Evolutionary conservation across 2,888 invertebrate genomes (phyloP).

Genomic region (Ditylenchus weischeri): DNA sequence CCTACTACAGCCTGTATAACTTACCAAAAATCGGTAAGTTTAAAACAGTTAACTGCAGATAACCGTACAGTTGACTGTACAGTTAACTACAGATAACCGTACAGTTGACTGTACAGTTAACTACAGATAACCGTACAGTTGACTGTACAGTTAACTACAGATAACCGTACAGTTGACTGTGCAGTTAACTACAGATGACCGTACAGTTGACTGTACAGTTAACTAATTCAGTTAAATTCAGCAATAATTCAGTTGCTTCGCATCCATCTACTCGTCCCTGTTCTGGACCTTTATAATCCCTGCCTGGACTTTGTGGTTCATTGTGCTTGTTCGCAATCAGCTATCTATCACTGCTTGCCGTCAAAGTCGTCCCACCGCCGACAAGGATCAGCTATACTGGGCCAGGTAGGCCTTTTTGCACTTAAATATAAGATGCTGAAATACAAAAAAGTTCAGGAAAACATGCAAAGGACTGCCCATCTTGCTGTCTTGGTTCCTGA

Average conservation of each 20-base stretch:
- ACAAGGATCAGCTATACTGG: conserved; percentile 27
- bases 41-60: too few relatives aligned
- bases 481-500: conserved; percentile 23
- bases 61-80: too few relatives aligned
- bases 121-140: too few relatives aligned
- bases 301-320: conserved; percentile 24
- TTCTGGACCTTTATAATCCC: conserved; percentile 30
- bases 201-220: too few relatives aligned
- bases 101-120: too few relatives aligned
- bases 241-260: conserved; percentile 26
- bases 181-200: too few relatives aligned
- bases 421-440: background rate
- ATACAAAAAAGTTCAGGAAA: conserved; percentile 13
- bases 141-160: too few relatives aligned
- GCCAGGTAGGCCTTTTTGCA: conserved; percentile 11
- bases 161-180: too few relatives aligned
- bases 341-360: conserved; percentile 26
- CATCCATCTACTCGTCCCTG: conserved; percentile 19
- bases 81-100: too few relatives aligned
- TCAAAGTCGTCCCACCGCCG: conserved; percentile 17
- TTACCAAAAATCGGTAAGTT: too few relatives aligned
- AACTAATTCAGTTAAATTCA: too few relatives aligned
- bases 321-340: conserved; percentile 23
- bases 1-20: too few relatives aligned
- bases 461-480: conserved; percentile 26